Base-by-base conservation (phyloP, 2,797 vertebrate species). In the Gymnodraco acuticeps region DNA sequence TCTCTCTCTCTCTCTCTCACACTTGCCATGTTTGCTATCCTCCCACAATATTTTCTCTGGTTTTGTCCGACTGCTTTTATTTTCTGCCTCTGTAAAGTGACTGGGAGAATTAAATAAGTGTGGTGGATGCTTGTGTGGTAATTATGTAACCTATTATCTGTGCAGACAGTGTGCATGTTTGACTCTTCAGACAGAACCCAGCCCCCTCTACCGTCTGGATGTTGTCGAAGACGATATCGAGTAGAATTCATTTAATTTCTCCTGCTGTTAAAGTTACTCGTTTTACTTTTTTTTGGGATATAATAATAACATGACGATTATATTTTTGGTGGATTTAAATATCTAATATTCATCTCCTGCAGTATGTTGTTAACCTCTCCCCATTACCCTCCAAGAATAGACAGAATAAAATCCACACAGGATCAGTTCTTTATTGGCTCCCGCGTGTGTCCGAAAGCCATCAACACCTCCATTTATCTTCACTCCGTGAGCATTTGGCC, bases 21-120 rank as follows among this genome's bases (percentile, higher is more conserved):
- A 13, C 53, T 52, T 76, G 38, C 59, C 51, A 13, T 65, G 70
- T 88, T 88, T 81, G 60, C 52, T 47, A 10, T 63, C 69, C 75
- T 72, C 80, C 83, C 80, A 80, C 81, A 51, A n/a, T 74, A 64
- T 79, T 81, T 73, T 69, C 46, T 72, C 51, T 56, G 70, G 56
- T 78, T 73, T 64, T 62, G 56, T 74, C 51, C 62, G 66, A 61
- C 60, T 56, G 19, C 58, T 65, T 70, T 75, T 82, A 60, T 76
- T 82, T 83, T 76, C 73, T 16, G 63, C 62, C 75, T 41, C 48
- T 80, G 70, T 60, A 64, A 61, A 67, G 48, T 55, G 66, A 69
- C 64, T 70, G 50, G 51, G 64, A 55, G 45, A 70, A 60, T 68
- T 56, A n/a, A 69, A 75, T 33, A 45, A 62, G 53, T n/a, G 19